phyloP scores from a whole-genome alignment of 2,888 invertebrate genomes.

The Timandra comae region DNA sequence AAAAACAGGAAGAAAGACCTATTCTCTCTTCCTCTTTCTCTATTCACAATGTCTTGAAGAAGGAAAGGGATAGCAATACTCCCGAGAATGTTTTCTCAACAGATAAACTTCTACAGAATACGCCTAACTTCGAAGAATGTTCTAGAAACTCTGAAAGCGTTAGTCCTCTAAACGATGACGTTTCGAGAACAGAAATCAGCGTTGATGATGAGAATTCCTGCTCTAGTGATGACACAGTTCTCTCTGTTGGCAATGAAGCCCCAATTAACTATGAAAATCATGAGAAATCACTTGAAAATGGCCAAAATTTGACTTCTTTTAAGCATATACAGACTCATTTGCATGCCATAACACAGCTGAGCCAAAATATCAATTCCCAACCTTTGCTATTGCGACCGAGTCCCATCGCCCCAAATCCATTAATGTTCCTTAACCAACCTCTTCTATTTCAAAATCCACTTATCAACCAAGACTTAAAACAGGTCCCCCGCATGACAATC shows the following conservation, averaged over 20 bases:
- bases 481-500: conserved; percentile 44
- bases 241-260: conserved; percentile 88
- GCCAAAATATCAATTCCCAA: conserved; percentile 65
- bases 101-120: conserved; percentile 63
- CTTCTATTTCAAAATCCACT: conserved; percentile 61
- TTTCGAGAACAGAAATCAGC: conserved; percentile 60
- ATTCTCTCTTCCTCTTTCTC: conserved; percentile 62
- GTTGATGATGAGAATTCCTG: conserved; percentile 79
- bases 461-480: conserved; percentile 57
- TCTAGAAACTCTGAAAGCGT: conserved; percentile 43
- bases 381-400: conserved; percentile 63
- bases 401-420: conserved; percentile 68
- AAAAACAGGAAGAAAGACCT: conserved; percentile 49
- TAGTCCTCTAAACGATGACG: conserved; percentile 55
- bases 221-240: conserved; percentile 86
- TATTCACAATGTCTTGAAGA: conserved; percentile 71
- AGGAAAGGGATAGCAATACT: conserved; percentile 62
- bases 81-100: conserved; percentile 72
- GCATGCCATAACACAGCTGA: conserved; percentile 81
- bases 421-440: conserved; percentile 70
- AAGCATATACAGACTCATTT: conserved; percentile 82
- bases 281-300: conserved; percentile 38
- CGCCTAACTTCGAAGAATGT: conserved; percentile 55
- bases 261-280: conserved; percentile 53
- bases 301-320: conserved; percentile 71